Evolutionary conservation across 2,113 vertebrate genomes (phyloP).

Genomic region (Oreotrochilus melanogaster): DNA sequence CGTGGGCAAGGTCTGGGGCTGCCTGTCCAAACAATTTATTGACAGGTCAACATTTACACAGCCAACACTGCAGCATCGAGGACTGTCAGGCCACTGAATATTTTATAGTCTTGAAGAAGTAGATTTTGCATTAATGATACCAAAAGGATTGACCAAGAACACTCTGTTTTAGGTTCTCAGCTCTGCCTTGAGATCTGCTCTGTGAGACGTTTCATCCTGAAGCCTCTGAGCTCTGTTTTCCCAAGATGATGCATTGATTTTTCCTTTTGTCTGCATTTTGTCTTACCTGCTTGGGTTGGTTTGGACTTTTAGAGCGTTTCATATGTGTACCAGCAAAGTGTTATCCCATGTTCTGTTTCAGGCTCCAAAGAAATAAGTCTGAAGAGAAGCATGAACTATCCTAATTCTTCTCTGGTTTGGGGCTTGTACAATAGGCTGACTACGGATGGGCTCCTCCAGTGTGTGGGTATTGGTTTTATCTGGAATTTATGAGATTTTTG

Average conservation of each 20-base stretch:
- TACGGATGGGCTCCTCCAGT: neutral
- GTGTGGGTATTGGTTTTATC: neutral
- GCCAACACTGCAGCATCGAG: neutral
- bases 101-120: constrained; percentile 8
- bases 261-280: neutral
- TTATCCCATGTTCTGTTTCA: neutral
- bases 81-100: neutral
- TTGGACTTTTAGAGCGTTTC: neutral
- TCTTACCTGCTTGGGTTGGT: neutral
- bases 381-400: neutral
- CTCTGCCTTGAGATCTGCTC: neutral
- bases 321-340: neutral
- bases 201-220: neutral
- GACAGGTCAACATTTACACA: neutral
- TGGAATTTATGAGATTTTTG: constrained; percentile 57
- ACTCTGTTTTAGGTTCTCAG: neutral
- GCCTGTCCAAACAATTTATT: neutral
- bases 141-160: neutral
- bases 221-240: neutral
- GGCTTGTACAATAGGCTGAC: neutral
- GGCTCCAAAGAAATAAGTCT: neutral
- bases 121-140: constrained; percentile 32
- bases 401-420: neutral
- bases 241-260: neutral
- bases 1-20: neutral